Evolutionary conservation across 2,113 vertebrate species (phyloP).

Genomic region (Leucopternis melanops): DNA sequence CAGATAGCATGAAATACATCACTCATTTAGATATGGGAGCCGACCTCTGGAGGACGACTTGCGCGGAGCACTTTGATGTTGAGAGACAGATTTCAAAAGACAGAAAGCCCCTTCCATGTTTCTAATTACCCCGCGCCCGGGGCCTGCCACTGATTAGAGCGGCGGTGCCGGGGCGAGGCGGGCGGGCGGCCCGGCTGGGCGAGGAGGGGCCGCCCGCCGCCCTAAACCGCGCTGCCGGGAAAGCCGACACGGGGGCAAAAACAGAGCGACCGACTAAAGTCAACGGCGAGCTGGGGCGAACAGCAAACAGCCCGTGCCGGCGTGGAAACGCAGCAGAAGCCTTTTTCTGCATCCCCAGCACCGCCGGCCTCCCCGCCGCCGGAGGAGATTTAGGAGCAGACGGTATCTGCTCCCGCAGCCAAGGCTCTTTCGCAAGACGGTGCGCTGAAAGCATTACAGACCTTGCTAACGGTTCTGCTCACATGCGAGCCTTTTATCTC

Average conservation of each 20-base stretch:
- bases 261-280: conserved; percentile 54
- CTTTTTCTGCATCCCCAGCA: background rate
- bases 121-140: conserved; percentile 37
- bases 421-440: background rate
- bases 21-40: conserved; percentile 44
- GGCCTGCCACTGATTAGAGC: conserved; percentile 42
- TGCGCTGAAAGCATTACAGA: background rate
- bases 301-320: background rate
- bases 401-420: background rate
- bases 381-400: background rate
- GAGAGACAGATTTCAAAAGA: conserved; percentile 42
- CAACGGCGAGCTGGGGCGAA: conserved; percentile 30
- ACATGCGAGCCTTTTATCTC: conserved; percentile 9
- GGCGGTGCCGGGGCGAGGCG: background rate
- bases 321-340: background rate
- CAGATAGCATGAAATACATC: conserved; percentile 43
- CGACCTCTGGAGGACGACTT: conserved; percentile 32
- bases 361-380: background rate
- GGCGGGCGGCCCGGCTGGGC: background rate
- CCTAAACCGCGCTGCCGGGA: conserved; percentile 8
- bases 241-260: conserved; percentile 15
- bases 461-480: background rate
- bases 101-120: conserved; percentile 37
- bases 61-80: conserved; percentile 45
- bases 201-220: background rate